Conservation (phyloP, 2,113 vertebrate species). For the Petromus typicus region DNA sequence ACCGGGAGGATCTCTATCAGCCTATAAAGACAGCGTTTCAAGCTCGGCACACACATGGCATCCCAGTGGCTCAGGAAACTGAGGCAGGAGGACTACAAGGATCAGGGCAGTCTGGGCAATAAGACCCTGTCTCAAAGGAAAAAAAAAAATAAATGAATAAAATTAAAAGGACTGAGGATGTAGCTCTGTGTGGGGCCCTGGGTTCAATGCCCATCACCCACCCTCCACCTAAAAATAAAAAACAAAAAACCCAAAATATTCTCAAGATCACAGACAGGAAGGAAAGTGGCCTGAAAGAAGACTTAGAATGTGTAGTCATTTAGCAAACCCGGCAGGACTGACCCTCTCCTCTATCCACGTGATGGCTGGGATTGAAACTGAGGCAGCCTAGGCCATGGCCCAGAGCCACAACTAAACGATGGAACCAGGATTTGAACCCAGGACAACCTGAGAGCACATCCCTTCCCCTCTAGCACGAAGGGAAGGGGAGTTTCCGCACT, state of each 20-base stretch:
- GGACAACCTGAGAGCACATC: not conserved
- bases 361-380: not conserved
- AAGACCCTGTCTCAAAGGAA: not conserved
- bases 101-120: not conserved
- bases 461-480: not conserved
- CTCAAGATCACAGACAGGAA: not conserved
- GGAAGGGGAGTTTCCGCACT: not conserved
- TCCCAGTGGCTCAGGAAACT: not conserved
- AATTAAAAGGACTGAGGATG: not conserved
- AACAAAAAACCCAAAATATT: not conserved
- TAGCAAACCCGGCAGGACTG: not conserved
- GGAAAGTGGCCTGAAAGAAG: not conserved
- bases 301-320: not conserved
- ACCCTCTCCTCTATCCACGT: rapidly evolving
- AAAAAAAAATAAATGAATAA: not conserved
- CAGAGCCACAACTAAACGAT: rapidly evolving
- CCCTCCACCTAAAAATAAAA: not conserved
- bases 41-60: not conserved
- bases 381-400: not conserved
- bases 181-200: not conserved
- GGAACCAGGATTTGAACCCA: not conserved
- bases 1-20: not conserved
- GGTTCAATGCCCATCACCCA: not conserved
- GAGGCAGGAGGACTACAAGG: not conserved
- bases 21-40: not conserved